phyloP scores from a whole-genome alignment of 2,113 vertebrate species.

The Pyxicephalus adspersus region DNA sequence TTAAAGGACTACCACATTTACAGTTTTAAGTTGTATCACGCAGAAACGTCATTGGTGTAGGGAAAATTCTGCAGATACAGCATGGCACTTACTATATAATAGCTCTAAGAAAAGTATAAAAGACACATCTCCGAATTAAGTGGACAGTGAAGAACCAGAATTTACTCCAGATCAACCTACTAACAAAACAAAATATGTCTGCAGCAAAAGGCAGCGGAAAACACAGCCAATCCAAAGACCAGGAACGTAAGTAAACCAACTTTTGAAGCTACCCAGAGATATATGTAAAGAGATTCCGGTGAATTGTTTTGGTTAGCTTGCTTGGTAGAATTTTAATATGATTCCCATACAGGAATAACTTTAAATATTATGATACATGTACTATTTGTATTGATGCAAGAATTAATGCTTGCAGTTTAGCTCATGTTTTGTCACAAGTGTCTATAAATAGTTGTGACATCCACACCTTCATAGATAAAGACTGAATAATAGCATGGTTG shows the following conservation, averaged over 20 bases:
- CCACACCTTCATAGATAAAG: too few relatives aligned
- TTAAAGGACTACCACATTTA: background rate
- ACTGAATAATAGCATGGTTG: too few relatives aligned
- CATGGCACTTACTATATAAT: constrained; percentile 14
- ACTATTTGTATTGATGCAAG: too few relatives aligned
- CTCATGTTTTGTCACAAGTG: too few relatives aligned
- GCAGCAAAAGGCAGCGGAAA: constrained; percentile 22
- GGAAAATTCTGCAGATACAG: background rate
- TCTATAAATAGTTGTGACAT: too few relatives aligned
- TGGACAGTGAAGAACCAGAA: background rate
- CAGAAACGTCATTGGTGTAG: background rate
- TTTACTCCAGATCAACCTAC: background rate
- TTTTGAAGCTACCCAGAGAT: too few relatives aligned
- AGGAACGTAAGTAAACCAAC: constrained; percentile 15
- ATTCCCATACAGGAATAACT: too few relatives aligned
- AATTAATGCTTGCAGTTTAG: too few relatives aligned
- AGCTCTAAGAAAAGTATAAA: background rate
- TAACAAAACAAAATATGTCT: constrained; percentile 6
- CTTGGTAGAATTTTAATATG: too few relatives aligned
- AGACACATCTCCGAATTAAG: background rate
- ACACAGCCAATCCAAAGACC: constrained; percentile 6
- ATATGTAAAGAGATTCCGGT: too few relatives aligned
- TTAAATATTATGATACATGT: too few relatives aligned
- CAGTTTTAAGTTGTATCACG: background rate
- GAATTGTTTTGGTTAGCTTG: too few relatives aligned